Percentiles rank a stretch among this genome's conserved stretches.
Conservation (phyloP, 2,797 vertebrate genomes). For the Microctenopoma steveboyesi region DNA sequence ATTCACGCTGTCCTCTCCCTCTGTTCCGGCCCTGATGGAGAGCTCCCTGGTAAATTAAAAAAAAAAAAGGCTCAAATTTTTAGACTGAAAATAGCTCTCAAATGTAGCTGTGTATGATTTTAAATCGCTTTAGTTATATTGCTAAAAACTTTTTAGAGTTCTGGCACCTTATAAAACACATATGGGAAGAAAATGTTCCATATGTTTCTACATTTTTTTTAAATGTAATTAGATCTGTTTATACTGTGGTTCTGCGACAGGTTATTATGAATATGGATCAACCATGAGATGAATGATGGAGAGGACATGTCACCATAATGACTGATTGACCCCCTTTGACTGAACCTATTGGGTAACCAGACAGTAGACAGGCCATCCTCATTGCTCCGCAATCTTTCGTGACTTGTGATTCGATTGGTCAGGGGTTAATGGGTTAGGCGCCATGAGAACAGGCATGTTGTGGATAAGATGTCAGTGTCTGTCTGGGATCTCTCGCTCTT, state of each 20-base stretch:
- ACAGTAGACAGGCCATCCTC: slow-evolving; percentile 62
- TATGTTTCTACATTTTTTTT: background rate
- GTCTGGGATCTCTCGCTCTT: slow-evolving; percentile 60
- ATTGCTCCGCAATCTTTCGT: slow-evolving; percentile 40
- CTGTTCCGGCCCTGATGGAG: slow-evolving; percentile 57
- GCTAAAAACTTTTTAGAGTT: slow-evolving; percentile 24
- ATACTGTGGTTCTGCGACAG: slow-evolving; percentile 8
- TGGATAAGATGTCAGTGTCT: slow-evolving; percentile 72
- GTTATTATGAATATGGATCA: slow-evolving; percentile 37
- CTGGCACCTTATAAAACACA: background rate
- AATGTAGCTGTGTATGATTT: slow-evolving; percentile 45
- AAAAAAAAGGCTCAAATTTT: slow-evolving; percentile 59
- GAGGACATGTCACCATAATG: slow-evolving; percentile 42
- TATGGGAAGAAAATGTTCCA: background rate
- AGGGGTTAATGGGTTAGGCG: slow-evolving; percentile 78
- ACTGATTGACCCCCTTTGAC: slow-evolving; percentile 48
- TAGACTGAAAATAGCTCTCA: slow-evolving; percentile 38
- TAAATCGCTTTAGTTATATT: slow-evolving; percentile 29
- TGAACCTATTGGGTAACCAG: slow-evolving; percentile 59
- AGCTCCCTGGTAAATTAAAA: slow-evolving; percentile 66
- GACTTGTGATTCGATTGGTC: slow-evolving; percentile 66
- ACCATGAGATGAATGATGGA: slow-evolving; percentile 30
- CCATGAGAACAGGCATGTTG: slow-evolving; percentile 56
- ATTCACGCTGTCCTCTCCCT: slow-evolving; percentile 68
- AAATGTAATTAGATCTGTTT: slow-evolving; percentile 18